Percentiles rank a stretch among this genome's conserved stretches.
These are phyloP conservation scores for Noctuana brunneofusca DNA, from an alignment of 2,888 invertebrate species.

Conservation along the genomic window DNA sequence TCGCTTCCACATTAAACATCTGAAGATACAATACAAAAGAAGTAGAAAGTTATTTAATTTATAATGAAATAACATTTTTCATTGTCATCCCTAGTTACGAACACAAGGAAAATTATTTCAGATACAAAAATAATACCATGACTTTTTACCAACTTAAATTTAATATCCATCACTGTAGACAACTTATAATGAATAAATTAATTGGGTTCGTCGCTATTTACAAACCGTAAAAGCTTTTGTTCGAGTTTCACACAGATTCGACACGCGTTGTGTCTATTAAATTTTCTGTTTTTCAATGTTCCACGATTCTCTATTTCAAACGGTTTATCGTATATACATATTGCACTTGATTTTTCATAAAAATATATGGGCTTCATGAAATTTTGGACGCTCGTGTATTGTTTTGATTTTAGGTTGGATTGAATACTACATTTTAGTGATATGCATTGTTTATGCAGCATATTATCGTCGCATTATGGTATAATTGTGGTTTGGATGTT, in stretches of 20 bases:
- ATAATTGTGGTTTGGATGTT: background rate
- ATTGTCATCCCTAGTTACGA: no score
- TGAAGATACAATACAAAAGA: no score
- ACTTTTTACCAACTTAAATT: no score
- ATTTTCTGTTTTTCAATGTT: constrained; percentile 3
- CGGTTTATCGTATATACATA: constrained; percentile 5
- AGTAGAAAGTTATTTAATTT: no score
- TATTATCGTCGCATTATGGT: background rate
- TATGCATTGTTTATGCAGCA: background rate
- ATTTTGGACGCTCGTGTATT: constrained; percentile 2
- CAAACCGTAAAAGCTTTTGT: no score
- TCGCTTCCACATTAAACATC: no score
- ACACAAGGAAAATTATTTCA: no score
- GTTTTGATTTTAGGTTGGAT: background rate
- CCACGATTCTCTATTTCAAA: constrained; percentile 27
- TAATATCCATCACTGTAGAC: no score
- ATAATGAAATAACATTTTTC: no score
- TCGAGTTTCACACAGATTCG: background rate
- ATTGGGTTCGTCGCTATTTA: no score
- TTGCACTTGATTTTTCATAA: constrained; percentile 3
- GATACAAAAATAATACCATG: no score
- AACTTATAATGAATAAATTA: no score
- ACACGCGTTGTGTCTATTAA: background rate
- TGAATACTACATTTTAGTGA: background rate
- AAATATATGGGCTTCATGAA: background rate